phyloP scores from a whole-genome alignment of 2,113 vertebrate species.

The Tamias sibiricus region DNA sequence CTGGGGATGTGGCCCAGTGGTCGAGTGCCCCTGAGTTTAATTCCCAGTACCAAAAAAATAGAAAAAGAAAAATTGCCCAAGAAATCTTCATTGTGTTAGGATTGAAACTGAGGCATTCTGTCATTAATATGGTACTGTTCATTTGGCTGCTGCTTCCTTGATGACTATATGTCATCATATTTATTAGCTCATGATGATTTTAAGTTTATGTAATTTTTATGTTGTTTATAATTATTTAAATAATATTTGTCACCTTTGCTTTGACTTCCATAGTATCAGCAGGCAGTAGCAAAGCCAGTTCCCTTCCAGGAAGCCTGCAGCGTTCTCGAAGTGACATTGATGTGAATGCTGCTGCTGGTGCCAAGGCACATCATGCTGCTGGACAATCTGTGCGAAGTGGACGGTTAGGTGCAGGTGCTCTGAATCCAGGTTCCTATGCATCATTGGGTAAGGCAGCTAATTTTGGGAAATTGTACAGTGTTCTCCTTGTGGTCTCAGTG shows the following conservation, averaged over 20 bases:
- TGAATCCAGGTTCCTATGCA: constrained; percentile 93
- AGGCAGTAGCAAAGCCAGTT: constrained; percentile 87
- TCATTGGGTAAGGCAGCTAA: constrained; percentile 91
- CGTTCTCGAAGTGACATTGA: constrained; percentile 98
- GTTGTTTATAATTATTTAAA: background rate
- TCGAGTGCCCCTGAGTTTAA: too few species aligned
- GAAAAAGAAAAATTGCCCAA: too few species aligned
- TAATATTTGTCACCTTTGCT: background rate
- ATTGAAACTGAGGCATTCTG: background rate
- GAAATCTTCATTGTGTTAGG: background rate
- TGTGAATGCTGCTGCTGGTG: constrained; percentile 94
- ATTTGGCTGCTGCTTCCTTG: background rate
- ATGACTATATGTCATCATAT: background rate
- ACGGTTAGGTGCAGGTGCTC: constrained; percentile 88
- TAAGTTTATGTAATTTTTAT: background rate
- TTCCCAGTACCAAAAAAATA: too few species aligned
- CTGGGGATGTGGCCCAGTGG: too few species aligned
- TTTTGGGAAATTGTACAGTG: rapidly evolving
- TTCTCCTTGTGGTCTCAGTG: background rate
- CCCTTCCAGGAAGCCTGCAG: constrained; percentile 92
- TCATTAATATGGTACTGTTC: background rate
- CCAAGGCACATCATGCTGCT: constrained; percentile 91
- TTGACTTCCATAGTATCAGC: constrained; percentile 87
- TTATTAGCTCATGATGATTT: background rate
- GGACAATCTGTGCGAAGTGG: constrained; percentile 87